Evolutionary conservation across 2,888 invertebrate species (phyloP), one percentile per base, ranked within the genome.

Genomic region (Meteorus cinctellus): DNA sequence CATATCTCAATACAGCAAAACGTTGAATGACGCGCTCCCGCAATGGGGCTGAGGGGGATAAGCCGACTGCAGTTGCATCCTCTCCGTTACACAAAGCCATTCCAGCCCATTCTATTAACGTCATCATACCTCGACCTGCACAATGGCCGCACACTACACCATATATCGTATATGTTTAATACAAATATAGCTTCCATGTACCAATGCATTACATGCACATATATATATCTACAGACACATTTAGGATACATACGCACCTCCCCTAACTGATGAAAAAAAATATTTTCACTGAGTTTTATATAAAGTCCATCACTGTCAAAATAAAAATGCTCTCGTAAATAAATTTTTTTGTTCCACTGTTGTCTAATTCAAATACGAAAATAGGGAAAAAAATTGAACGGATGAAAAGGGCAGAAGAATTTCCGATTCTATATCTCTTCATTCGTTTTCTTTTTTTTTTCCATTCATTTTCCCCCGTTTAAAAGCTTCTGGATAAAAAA

Each of bases 61-160:
- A 83, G 81, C 81, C 80, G 81, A 81, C 81, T 82, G 81, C 76
- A 74, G 70, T 77, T 79, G 80, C 80, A 82, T 82, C 81, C 77
- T 80, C 75, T 77, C 79, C 78, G 80, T 81, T 80, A 79, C 65
- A 76, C 76, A 80, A 78, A 63, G 75, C 72, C 70, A 74, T 81
- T 77, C 70, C 24, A 59, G 72, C 65, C 71, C 62, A 74, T 78
- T 78, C 74, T 76, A 76, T 80, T 70, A 69, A 73, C 59, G 75
- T 79, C 81, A 80, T 79, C 80, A 76, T 78, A 78, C 78, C 76
- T 68, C 74, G 74, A 74, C 69, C 76, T 74, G 45, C 27, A 71
- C 72, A 73, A 73, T 73, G 34, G 66, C 51, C 72, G 41, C 62
- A 72, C 31, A 66, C 51, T 59, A 66, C 65, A 66, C 66, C 55